phyloP scores from a whole-genome alignment of 2,113 vertebrate species.

The Phainopepla nitens region DNA sequence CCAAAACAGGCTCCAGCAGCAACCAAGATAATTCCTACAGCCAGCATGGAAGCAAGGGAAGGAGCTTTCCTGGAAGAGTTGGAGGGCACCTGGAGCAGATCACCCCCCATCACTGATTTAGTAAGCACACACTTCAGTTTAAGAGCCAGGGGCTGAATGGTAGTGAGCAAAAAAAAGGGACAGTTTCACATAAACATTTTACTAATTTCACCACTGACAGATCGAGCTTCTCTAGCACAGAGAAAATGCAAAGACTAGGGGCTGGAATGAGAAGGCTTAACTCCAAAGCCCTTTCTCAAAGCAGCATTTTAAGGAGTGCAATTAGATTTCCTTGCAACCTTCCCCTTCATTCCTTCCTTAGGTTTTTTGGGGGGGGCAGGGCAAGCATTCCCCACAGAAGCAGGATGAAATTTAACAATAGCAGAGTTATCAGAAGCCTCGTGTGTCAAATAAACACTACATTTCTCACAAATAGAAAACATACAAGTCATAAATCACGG shows the following conservation, averaged over 20 bases:
- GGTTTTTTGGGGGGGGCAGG: not conserved
- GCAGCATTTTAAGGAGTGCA: not conserved
- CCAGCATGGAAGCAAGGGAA: fast-evolving
- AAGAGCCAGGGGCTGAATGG: not conserved
- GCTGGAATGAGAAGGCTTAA: not conserved
- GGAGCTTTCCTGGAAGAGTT: not conserved
- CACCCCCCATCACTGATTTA: not conserved
- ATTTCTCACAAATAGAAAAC: conserved; percentile 31
- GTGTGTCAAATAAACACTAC: not conserved
- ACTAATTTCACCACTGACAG: not conserved
- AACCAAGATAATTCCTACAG: not conserved
- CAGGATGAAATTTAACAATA: not conserved
- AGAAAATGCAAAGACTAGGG: not conserved
- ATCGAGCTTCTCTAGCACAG: fast-evolving
- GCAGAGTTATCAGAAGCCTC: conserved; percentile 5
- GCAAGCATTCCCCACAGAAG: not conserved
- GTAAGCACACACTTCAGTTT: not conserved
- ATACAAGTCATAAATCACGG: not conserved
- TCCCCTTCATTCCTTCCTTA: not conserved
- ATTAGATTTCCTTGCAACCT: not conserved
- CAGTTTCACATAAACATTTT: fast-evolving
- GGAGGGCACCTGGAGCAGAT: not conserved
- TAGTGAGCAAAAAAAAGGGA: not conserved
- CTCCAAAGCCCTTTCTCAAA: not conserved
- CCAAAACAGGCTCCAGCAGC: not conserved